Conservation (phyloP, 1,140 invertebrate species). For the Trypoxylus dichotomus region DNA sequence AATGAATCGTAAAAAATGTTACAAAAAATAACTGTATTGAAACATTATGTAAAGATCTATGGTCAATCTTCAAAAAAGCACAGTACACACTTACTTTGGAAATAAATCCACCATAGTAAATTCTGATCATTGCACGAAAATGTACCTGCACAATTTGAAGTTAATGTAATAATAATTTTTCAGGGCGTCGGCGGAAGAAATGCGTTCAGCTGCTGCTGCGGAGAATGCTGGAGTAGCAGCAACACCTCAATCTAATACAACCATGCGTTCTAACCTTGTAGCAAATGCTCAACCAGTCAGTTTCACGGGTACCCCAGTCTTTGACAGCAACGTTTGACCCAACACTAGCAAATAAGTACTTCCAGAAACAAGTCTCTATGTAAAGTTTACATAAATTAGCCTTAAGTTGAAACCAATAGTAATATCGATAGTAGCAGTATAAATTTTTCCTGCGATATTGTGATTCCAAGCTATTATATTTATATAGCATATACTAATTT, state of each 20-base stretch:
- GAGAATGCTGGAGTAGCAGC: conserved; percentile 32
- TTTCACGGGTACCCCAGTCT: conserved; percentile 65
- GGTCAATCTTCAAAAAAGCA: no score
- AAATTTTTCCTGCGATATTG: background rate
- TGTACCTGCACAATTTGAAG: background rate
- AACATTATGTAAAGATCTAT: no score
- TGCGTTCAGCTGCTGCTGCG: conserved; percentile 64
- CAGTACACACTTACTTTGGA: no score
- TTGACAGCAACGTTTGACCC: conserved; percentile 64
- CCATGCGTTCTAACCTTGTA: conserved; percentile 68
- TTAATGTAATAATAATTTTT: conserved; percentile 37
- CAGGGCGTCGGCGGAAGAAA: conserved; percentile 75
- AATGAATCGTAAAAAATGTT: no score
- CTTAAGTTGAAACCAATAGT: conserved; percentile 8
- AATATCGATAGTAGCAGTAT: background rate
- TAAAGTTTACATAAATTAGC: conserved; percentile 15
- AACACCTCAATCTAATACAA: background rate
- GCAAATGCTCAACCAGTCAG: conserved; percentile 76
- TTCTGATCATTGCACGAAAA: background rate
- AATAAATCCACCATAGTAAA: no score
- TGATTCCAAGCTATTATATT: background rate
- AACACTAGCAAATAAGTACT: conserved; percentile 22
- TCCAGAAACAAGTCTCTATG: conserved; percentile 22
- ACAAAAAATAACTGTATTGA: no score
- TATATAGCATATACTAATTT: no score